Base-by-base conservation (phyloP, 2,888 invertebrate genomes). In the Platynereis dumerilii region DNA sequence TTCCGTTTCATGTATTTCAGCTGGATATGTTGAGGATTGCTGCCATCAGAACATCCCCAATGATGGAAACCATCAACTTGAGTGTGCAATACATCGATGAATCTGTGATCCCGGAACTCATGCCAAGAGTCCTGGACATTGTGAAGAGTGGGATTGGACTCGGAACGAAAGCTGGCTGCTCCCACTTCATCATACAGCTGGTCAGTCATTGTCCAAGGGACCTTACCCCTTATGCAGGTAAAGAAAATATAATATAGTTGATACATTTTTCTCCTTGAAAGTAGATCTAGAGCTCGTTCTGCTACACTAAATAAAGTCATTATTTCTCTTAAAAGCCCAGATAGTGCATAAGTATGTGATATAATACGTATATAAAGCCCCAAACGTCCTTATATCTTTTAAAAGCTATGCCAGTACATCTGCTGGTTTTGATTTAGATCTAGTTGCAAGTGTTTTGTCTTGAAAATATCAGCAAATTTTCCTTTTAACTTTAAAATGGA, bases 41-140 rank as follows among this genome's bases (percentile, higher is more conserved):
- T 62, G 90, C 91, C 1, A 92, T 93, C 0, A 90, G 91, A 76
- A 90, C 90, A 0, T 93, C 95, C 80, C 92, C 93, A 67, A 93
- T 94, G 67, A 93, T 92, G 71, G 93, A 94, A 77, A 92, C 93
- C 2, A 90, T 94, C 44, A 89, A 91, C 53, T 91, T 78, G 73
- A 89, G 90, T 74, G 86, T 90, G 39, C 88, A 88, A 74, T 92
- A 90, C 81, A 88, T 94, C 29, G 92, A 93, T 82, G 90, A 88
- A 55, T 87, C 89, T 12, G 90, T 90, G 29, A 86, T 95, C 78
- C 91, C 91, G 72, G 91, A 91, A 74, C 88, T 94, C 84, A 88
- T 93, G 12, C 93, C 94, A 0, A 90, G 90, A 76, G 71, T 86
- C 28, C 75, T 80, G 27, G 95, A 96, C 69, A 86, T 95, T 62